Evolutionary conservation across 2,113 vertebrate species (phyloP), one percentile per base, ranked within the genome.

Genomic region (Festucalex cinctus): DNA sequence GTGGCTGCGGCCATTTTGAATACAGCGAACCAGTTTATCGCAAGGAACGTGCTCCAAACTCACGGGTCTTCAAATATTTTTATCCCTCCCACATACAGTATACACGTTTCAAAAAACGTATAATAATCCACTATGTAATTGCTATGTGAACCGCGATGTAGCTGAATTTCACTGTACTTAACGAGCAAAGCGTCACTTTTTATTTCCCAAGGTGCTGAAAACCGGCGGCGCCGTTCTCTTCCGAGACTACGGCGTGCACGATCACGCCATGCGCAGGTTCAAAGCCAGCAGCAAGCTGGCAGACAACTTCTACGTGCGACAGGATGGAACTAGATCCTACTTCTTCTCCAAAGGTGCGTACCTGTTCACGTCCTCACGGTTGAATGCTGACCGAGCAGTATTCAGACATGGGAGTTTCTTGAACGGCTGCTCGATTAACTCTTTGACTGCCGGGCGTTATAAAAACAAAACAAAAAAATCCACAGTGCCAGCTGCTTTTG

Each of bases 211-310:
- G 97, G 93, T 98, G 0, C 77, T 99, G 78, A 98, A 95, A 76
- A 94, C 95, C 57, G 95, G 95, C 43, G 95, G 91, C 65, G 80
- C 90, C 14, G 81, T 98, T 56, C 81, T 99, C 53, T 98, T 99
- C 83, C 91, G 97, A 53, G 97, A 99, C 87, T 99, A 99, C 19
- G 97, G 97, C 9, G 86, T 97, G 0, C 72, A 96, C 39, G 97
- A 99, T 69, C 95, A 99, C 39, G 92, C 97, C 64, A 99, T 98
- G 97, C 91, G 95, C 24, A 90, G 97, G 36, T 99, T 99, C 90
- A 99, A 98, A 86, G 82, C 93, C 0, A 85, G 93, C 66, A 97
- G 88, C 88, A 98, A 96, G 76, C 92, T 99, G 73, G 95, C 93
- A 73, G 93, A 98, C 69, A 96, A 98, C 77, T 97, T 98, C 35